Percentiles rank a stretch among this genome's conserved stretches.
These are phyloP conservation scores for Drosophila dunni DNA, from an alignment of 1,140 invertebrate genomes.

Conservation along the genomic window DNA sequence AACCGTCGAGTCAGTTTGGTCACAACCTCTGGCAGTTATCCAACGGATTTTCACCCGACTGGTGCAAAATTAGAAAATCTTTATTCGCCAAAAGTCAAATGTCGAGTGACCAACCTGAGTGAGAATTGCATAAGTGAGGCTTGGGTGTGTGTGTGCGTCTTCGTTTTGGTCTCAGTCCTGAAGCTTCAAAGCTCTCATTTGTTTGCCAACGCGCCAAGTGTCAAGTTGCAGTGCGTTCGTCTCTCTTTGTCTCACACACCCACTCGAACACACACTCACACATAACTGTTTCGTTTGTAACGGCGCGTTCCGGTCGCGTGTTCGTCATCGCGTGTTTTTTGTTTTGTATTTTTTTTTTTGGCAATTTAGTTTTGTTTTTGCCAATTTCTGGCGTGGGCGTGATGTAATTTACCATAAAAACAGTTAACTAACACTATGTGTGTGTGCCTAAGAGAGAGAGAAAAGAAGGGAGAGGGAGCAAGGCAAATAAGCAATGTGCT, in stretches of 20 bases:
- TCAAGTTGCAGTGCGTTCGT: conserved; percentile 52
- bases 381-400: conserved; percentile 65
- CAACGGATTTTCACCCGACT: conserved; percentile 25
- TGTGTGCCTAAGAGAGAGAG: conserved; percentile 1
- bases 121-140: conserved; percentile 54
- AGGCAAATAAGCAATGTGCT: conserved; percentile 59
- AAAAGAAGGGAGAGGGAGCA: not conserved
- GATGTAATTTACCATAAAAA: conserved; percentile 80
- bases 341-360: conserved; percentile 14
- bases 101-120: conserved; percentile 56
- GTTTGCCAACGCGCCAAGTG: conserved; percentile 61
- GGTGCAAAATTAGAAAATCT: conserved; percentile 64
- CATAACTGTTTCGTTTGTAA: conserved; percentile 34
- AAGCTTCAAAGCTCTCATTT: conserved; percentile 71
- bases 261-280: not conserved
- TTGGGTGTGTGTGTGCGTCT: conserved; percentile 22
- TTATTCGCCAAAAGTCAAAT: conserved; percentile 75
- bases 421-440: conserved; percentile 70
- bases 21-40: conserved; percentile 56
- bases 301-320: conserved; percentile 77
- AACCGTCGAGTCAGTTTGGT: conserved; percentile 49
- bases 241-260: not conserved
- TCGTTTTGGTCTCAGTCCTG: conserved; percentile 28
- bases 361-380: conserved; percentile 19
- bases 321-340: conserved; percentile 66